A percentile compares a stretch with the other conserved stretches of the same genome.
Evolutionary conservation across 2,113 vertebrate genomes (phyloP).

Genomic region (Onychostoma macrolepis): DNA sequence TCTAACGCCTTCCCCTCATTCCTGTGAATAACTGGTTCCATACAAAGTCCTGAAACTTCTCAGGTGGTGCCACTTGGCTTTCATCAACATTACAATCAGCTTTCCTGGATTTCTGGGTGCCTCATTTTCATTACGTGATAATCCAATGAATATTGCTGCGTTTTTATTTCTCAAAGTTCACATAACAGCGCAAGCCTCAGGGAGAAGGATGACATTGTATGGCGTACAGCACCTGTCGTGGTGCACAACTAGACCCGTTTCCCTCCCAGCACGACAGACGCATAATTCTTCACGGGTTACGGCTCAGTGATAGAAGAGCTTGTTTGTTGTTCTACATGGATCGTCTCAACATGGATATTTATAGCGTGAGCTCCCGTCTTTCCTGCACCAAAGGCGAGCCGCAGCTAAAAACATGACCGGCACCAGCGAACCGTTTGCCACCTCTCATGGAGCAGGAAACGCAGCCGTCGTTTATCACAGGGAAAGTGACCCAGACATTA

Average conservation of each 20-base stretch:
- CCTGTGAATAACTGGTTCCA: constrained; percentile 36
- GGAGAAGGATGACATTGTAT: constrained; percentile 65
- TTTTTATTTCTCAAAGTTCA: constrained; percentile 62
- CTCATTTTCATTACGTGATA: constrained; percentile 62
- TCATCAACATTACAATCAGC: constrained; percentile 58
- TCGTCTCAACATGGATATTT: constrained; percentile 68
- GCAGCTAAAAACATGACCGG: constrained; percentile 45
- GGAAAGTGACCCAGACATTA: constrained; percentile 42
- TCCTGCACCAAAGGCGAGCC: constrained; percentile 23
- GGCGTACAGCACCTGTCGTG: constrained; percentile 71
- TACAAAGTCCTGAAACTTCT: constrained; percentile 11
- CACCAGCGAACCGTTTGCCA: constrained; percentile 35
- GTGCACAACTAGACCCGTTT: constrained; percentile 58
- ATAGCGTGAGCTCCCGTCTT: constrained; percentile 60
- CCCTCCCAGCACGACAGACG: constrained; percentile 60
- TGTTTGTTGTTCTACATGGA: constrained; percentile 81
- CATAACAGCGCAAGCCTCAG: constrained; percentile 55
- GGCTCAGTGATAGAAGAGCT: constrained; percentile 78
- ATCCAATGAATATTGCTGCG: constrained; percentile 62
- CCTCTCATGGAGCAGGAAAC: constrained; percentile 51
- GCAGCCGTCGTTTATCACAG: constrained; percentile 32
- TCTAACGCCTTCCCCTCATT: constrained; percentile 39
- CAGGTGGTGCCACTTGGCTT: constrained; percentile 8
- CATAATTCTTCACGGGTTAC: constrained; percentile 77
- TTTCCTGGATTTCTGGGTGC: constrained; percentile 56